Evolutionary conservation across 2,888 invertebrate species (phyloP).

Genomic region (Noctuana brunneofusca): DNA sequence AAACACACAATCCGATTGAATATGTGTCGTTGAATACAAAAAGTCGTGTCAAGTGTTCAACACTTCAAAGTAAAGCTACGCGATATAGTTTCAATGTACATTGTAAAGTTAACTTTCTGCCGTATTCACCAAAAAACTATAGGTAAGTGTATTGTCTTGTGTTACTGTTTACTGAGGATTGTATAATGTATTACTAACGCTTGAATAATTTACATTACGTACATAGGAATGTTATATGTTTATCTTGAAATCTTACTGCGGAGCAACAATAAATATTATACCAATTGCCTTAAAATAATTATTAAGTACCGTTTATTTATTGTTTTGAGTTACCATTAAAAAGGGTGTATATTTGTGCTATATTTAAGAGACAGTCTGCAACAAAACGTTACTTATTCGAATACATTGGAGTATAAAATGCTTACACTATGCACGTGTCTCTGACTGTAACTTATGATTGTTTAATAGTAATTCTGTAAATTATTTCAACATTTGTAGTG

Average conservation of each 20-base stretch:
- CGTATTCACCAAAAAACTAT: conserved; percentile 78
- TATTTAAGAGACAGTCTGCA: conserved; percentile 12
- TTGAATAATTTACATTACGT: conserved; percentile 30
- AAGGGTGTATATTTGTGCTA: conserved; percentile 32
- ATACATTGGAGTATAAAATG: neutral
- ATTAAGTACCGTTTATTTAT: conserved; percentile 18
- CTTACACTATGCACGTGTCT: conserved; percentile 4
- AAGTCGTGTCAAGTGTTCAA: conserved; percentile 49
- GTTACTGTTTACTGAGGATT: conserved; percentile 75
- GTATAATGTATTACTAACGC: conserved; percentile 44
- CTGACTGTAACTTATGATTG: conserved; percentile 14
- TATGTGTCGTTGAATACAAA: conserved; percentile 59
- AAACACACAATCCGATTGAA: conserved; percentile 67
- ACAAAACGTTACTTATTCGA: conserved; percentile 5
- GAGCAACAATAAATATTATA: conserved; percentile 17
- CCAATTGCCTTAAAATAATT: conserved; percentile 27
- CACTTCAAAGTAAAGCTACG: conserved; percentile 50
- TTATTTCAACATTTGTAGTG: conserved; percentile 21
- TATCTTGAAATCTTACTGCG: conserved; percentile 8
- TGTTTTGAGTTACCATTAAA: conserved; percentile 10
- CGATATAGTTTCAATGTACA: conserved; percentile 62
- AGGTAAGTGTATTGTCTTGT: conserved; percentile 80
- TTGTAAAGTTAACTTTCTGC: conserved; percentile 75
- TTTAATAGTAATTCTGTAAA: conserved; percentile 1
- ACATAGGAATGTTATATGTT: conserved; percentile 17